These are phyloP conservation scores for Antigone vipio DNA, from an alignment of 2,113 vertebrate genomes.

Conservation along the genomic window DNA sequence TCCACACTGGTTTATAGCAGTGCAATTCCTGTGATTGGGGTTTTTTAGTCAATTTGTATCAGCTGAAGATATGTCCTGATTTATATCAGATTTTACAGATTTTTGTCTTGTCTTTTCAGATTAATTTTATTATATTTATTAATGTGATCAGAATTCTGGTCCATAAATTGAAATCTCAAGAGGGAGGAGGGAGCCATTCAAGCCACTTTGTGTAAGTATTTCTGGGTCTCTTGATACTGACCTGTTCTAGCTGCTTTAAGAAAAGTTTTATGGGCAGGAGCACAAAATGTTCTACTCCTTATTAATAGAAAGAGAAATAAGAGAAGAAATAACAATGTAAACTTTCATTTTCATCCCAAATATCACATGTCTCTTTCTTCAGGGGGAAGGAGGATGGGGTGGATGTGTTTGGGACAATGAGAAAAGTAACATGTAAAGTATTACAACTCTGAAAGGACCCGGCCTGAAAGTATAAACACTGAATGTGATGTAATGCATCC, in stretches of 20 bases:
- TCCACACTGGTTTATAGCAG: not conserved
- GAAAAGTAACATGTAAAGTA: not conserved
- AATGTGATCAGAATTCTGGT: constrained; percentile 77
- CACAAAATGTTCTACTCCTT: not conserved
- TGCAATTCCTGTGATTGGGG: not conserved
- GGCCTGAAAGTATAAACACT: not conserved
- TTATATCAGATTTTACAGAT: not conserved
- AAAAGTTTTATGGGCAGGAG: not conserved
- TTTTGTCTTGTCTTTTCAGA: constrained; percentile 8
- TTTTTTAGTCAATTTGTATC: not conserved
- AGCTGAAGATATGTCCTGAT: not conserved
- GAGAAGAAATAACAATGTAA: not conserved
- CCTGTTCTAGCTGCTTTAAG: not conserved
- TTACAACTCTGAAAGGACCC: not conserved
- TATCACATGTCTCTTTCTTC: not conserved
- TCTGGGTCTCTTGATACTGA: not conserved
- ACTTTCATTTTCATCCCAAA: not conserved
- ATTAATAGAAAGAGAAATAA: not conserved
- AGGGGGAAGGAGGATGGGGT: not conserved
- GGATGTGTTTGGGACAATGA: not conserved
- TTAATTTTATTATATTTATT: constrained; percentile 78
- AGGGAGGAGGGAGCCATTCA: constrained; percentile 35
- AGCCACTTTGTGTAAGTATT: constrained; percentile 71
- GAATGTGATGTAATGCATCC: not conserved
- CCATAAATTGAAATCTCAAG: constrained; percentile 72